Conservation (phyloP, 2,113 vertebrate species). For the Sarotherodon lohbergeri region DNA sequence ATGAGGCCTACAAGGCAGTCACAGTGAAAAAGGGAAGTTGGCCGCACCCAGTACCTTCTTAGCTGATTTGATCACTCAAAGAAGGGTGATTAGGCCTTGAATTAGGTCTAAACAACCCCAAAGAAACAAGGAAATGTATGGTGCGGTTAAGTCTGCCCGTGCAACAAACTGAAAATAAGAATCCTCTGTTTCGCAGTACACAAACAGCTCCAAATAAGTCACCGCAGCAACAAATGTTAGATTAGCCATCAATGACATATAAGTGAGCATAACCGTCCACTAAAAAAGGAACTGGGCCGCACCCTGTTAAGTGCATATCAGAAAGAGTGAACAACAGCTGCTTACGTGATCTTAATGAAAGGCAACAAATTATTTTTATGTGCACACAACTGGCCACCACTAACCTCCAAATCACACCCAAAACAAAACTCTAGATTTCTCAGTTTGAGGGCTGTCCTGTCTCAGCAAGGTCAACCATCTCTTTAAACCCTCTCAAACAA, state of each 20-base stretch:
- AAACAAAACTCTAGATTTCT: background rate
- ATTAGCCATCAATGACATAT: no score
- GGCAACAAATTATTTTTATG: background rate
- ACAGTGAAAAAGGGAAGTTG: background rate
- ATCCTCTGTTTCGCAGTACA: no score
- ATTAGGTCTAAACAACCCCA: background rate
- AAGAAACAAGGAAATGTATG: rapidly evolving
- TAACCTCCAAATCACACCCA: background rate
- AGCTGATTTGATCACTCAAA: background rate
- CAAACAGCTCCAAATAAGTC: no score
- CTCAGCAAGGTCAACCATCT: background rate
- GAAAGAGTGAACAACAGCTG: background rate
- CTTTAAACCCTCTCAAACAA: background rate
- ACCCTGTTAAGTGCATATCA: background rate
- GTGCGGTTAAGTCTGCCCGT: background rate
- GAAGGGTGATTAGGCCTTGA: background rate
- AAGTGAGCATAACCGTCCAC: no score
- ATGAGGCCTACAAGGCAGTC: background rate
- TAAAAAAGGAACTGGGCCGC: no score
- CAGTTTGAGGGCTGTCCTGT: background rate
- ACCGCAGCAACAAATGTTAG: no score
- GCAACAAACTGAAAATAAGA: no score
- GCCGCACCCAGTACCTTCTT: rapidly evolving
- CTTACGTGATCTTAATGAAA: background rate
- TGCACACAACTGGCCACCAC: background rate